phyloP scores from a whole-genome alignment of 2,888 invertebrate species.

The Eudemis profundana region DNA sequence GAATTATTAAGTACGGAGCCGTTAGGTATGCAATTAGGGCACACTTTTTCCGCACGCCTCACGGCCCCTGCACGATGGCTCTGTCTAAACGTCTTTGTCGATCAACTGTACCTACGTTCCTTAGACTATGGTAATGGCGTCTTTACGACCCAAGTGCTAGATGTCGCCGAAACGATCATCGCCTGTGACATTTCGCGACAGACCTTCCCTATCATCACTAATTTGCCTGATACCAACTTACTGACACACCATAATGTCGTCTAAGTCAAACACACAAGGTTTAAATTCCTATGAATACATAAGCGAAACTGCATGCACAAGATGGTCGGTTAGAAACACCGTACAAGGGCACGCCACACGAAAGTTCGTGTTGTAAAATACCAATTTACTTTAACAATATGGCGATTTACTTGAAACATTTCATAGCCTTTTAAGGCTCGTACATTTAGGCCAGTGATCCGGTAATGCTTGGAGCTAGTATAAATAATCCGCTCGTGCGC shows the following conservation, averaged over 20 bases:
- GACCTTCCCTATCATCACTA: constrained; percentile 49
- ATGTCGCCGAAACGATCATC: constrained; percentile 70
- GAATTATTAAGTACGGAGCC: no score
- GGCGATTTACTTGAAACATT: constrained; percentile 76
- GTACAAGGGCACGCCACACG: constrained; percentile 71
- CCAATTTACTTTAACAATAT: constrained; percentile 82
- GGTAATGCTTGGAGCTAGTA: constrained; percentile 66
- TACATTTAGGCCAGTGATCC: constrained; percentile 73
- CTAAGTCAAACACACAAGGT: constrained; percentile 46
- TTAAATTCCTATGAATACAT: constrained; percentile 49
- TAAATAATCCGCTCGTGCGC: constrained; percentile 60
- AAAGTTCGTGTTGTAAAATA: constrained; percentile 78
- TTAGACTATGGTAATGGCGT: constrained; percentile 49
- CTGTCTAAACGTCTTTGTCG: no score
- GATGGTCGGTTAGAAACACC: constrained; percentile 52
- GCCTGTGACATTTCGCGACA: constrained; percentile 69
- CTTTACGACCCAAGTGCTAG: constrained; percentile 60
- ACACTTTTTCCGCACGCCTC: no score
- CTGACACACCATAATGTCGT: not conserved
- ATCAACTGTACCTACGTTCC: no score
- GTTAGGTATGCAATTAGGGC: no score
- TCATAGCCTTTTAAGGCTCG: constrained; percentile 73
- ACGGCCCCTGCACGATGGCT: no score
- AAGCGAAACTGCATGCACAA: constrained; percentile 46
- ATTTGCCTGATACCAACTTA: constrained; percentile 28